Base-by-base conservation (phyloP, 92 coral and sea anemone species). In the Zoanthus solanderi region DNA sequence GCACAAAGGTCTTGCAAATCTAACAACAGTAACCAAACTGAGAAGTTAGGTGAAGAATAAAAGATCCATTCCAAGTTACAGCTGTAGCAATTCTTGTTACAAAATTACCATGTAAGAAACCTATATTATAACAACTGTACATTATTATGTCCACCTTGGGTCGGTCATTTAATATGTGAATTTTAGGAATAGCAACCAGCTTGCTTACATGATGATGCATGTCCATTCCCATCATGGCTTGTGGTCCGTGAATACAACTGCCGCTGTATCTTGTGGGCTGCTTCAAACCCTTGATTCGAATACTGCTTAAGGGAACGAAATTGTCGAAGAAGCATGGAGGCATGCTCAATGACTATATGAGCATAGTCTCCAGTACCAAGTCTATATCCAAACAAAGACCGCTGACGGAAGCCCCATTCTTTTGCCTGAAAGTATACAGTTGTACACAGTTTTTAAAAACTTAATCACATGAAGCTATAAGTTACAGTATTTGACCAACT, bases 151-250 rank as follows among this genome's bases (percentile, higher is more conserved):
- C 5, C 52, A 47, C 5, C 8, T 4, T 47, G 8, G 52, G 4
- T 47, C 8, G 8, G 5, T 58, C 11, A 58, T 17, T 58, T 12
- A 58, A 12, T 58, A 58, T 58, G 11, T 4, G 15, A 15, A 23
- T 23, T 23, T 23, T 58, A 12, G 18, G 3, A 5, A 12, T 11
- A 58, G 44, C 0, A 7, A 67, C 42, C 11, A 14, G 28, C 53
- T 42, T 23, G 65, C 67, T 77, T 77, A 77, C 82, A 77, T 53
- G 68, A 77, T 77, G 82, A 28, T 77, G 82, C 82, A 77, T 77
- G 82, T 31, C 82, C 82, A 28, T 29, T 48, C 48, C 81, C 81
- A 76, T 76, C 81, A 50, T 76, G 81, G 81, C 45, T 76, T 76
- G 67, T 76, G 81, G 82, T 46, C 7, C 82, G 63, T 0, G 67